Percentiles rank a stretch among this genome's conserved stretches.
phyloP scores from a whole-genome alignment of 1,140 invertebrate species.

The Sarcophaga peregrina region DNA sequence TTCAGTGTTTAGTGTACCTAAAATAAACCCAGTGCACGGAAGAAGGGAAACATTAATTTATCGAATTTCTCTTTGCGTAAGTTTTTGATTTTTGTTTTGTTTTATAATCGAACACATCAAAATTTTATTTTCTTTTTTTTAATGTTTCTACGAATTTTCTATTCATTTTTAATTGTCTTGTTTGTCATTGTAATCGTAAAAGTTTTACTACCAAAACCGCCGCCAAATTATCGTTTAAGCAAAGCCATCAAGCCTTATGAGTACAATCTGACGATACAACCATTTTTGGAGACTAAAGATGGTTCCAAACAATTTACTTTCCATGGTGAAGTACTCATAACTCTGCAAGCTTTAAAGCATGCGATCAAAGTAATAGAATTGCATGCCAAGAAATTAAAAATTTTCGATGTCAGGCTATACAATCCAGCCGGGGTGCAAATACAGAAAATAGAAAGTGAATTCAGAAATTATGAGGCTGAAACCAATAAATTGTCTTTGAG shows the following conservation, averaged over 20 bases:
- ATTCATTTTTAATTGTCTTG: not conserved
- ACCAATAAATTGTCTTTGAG: conserved; percentile 54
- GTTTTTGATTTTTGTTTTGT: not conserved
- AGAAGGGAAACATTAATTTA: too few relatives aligned
- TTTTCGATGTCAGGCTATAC: conserved; percentile 46
- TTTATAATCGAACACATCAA: not conserved
- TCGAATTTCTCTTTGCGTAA: too few relatives aligned
- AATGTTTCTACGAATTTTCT: too few relatives aligned
- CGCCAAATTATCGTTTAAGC: conserved; percentile 51
- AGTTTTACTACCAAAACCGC: not conserved
- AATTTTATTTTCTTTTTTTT: too few relatives aligned
- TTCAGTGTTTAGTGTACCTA: too few relatives aligned
- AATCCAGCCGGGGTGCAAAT: conserved; percentile 4
- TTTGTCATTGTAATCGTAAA: not conserved
- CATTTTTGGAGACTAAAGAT: conserved; percentile 68
- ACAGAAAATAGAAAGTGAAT: not conserved
- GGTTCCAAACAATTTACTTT: conserved; percentile 70
- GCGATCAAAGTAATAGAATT: conserved; percentile 70
- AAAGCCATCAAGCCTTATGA: conserved; percentile 68
- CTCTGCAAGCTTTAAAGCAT: conserved; percentile 54
- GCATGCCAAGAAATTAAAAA: conserved; percentile 69
- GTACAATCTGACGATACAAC: conserved; percentile 74
- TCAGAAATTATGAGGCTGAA: conserved; percentile 44
- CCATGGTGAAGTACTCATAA: conserved; percentile 71
- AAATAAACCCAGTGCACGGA: too few relatives aligned